Conservation (phyloP, 2,888 invertebrate species). For the Sepioteuthis lessoniana region DNA sequence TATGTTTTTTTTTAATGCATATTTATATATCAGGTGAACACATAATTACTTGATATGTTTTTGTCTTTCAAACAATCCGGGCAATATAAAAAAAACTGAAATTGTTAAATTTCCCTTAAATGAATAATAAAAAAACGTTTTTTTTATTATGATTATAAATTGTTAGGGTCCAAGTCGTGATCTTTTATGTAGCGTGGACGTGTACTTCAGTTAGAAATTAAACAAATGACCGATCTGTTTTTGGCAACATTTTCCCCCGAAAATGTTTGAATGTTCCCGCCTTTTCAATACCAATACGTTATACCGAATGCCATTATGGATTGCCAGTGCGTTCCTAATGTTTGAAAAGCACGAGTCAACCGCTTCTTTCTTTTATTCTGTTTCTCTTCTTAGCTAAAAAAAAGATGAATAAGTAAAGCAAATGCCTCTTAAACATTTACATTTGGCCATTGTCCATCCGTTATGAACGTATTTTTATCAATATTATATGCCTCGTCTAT, state of each 20-base stretch:
- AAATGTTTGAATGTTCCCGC: neutral
- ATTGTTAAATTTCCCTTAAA: too few species aligned
- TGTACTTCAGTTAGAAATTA: too few species aligned
- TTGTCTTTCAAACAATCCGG: too few species aligned
- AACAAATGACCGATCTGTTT: neutral
- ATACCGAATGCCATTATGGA: neutral
- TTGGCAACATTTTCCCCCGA: neutral
- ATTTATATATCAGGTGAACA: too few species aligned
- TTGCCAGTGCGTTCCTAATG: neutral
- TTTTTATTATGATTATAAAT: too few species aligned
- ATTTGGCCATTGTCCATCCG: neutral
- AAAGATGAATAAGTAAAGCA: neutral
- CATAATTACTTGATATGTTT: too few species aligned
- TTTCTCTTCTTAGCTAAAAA: neutral
- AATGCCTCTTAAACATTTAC: neutral
- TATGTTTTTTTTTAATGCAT: too few species aligned
- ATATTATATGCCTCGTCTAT: neutral
- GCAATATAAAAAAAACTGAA: too few species aligned
- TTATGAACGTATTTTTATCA: conserved; percentile 1
- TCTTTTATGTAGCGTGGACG: too few species aligned
- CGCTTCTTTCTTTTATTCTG: too few species aligned
- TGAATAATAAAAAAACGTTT: too few species aligned
- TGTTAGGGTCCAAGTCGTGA: too few species aligned
- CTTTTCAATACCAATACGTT: neutral
- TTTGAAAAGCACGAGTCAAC: neutral